Percentiles rank a stretch among this genome's conserved stretches.
phyloP scores from a whole-genome alignment of 2,797 vertebrate species.

The Clangula hyemalis region DNA sequence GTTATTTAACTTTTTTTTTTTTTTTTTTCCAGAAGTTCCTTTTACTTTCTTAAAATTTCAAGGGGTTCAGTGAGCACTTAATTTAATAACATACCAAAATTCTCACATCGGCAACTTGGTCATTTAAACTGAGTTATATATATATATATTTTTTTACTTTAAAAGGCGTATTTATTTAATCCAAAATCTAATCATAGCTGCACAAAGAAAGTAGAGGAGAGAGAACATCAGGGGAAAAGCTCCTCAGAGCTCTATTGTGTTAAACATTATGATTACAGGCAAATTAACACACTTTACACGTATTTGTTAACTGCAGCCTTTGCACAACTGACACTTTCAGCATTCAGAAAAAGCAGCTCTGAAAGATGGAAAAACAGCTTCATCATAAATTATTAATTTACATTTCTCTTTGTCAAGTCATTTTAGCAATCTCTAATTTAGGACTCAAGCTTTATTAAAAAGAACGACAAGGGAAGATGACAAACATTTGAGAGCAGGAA shows the following conservation, averaged over 20 bases:
- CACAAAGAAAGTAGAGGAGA: not conserved
- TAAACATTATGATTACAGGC: conserved; percentile 27
- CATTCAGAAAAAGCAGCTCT: not conserved
- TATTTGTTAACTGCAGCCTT: conserved; percentile 51
- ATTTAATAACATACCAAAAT: not conserved
- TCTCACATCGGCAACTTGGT: not conserved
- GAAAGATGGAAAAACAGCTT: conserved; percentile 62
- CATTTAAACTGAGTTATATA: conserved; percentile 17
- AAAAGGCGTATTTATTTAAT: conserved; percentile 21
- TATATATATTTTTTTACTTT: too few species aligned
- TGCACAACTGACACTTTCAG: conserved; percentile 50
- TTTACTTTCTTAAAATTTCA: not conserved
- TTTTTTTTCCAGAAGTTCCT: not conserved
- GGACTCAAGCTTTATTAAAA: not conserved
- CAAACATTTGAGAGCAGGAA: not conserved
- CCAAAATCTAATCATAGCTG: not conserved
- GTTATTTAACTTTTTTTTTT: not conserved
- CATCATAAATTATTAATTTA: conserved; percentile 44
- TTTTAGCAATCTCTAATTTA: conserved; percentile 44
- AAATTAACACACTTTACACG: conserved; percentile 18
- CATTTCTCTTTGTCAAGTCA: conserved; percentile 48
- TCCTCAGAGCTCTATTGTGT: not conserved
- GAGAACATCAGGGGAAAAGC: not conserved
- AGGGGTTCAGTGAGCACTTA: conserved; percentile 14
- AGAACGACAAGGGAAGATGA: not conserved